Evolutionary conservation across 2,797 vertebrate genomes (phyloP).

Genomic region (Pantherophis vulpinus): DNA sequence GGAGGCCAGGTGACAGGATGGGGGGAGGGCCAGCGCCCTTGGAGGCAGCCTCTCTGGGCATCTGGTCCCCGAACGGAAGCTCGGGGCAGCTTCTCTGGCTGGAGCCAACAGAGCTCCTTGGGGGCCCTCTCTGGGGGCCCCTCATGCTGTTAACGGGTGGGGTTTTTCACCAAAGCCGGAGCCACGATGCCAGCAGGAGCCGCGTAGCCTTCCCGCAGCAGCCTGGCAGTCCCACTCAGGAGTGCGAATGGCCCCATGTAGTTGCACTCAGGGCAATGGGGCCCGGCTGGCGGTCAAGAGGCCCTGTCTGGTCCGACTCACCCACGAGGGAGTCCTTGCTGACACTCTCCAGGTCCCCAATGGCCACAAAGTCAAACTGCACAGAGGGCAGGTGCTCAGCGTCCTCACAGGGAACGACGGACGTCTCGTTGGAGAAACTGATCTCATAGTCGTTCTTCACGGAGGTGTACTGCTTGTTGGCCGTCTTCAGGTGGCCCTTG

Average conservation of each 20-base stretch:
- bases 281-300: not conserved
- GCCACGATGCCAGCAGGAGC: not conserved
- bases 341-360: constrained; percentile 83
- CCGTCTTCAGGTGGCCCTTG: constrained; percentile 91
- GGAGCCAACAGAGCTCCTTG: not conserved
- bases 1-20: not conserved
- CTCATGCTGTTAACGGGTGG: not conserved
- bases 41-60: no score
- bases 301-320: constrained; percentile 63
- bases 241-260: not conserved
- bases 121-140: not conserved
- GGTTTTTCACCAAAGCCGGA: not conserved
- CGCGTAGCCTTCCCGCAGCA: not conserved
- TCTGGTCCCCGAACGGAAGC: not conserved
- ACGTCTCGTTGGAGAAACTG: constrained; percentile 89
- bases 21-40: no score
- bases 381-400: constrained; percentile 84
- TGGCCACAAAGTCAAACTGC: constrained; percentile 89
- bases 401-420: constrained; percentile 90
- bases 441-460: constrained; percentile 84
- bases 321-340: constrained; percentile 90
- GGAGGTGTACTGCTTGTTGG: constrained; percentile 94
- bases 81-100: not conserved
- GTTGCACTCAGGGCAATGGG: not conserved
- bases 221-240: rapidly evolving